These are phyloP conservation scores for Discoglossus pictus DNA, from an alignment of 2,797 vertebrate species.

Conservation along the genomic window DNA sequence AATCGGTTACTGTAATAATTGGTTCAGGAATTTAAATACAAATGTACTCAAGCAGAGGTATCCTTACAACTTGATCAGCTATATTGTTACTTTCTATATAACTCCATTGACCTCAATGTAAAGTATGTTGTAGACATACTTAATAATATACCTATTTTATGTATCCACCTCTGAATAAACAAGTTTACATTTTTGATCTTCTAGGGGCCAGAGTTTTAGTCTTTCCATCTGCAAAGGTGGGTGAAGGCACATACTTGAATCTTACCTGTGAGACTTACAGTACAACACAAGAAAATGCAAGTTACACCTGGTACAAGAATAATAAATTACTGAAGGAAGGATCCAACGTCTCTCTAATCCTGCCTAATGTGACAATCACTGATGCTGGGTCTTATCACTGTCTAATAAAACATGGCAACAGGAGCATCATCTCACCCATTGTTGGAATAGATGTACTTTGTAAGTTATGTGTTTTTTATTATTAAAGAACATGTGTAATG, in stretches of 20 bases:
- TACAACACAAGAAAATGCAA: slow-evolving; percentile 20
- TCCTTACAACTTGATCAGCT: too few relatives aligned
- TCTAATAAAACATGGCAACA: slow-evolving; percentile 37
- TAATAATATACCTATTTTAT: too few relatives aligned
- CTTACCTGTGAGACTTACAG: slow-evolving; percentile 58
- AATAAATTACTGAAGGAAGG: slow-evolving; percentile 49
- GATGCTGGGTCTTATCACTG: slow-evolving; percentile 68
- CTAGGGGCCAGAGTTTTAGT: slow-evolving; percentile 56
- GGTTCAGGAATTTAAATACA: too few relatives aligned
- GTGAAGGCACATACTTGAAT: slow-evolving; percentile 57
- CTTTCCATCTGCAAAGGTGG: slow-evolving; percentile 60
- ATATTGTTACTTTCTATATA: too few relatives aligned
- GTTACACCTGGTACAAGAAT: slow-evolving; percentile 68
- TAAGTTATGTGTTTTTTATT: slow-evolving; percentile 62
- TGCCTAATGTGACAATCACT: slow-evolving; percentile 37
- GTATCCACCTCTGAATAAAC: too few relatives aligned
- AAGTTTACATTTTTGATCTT: neutral
- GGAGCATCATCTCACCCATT: slow-evolving; percentile 42
- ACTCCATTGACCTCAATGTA: too few relatives aligned
- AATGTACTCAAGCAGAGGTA: too few relatives aligned
- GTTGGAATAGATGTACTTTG: slow-evolving; percentile 64
- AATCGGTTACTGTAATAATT: too few relatives aligned
- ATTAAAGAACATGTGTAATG: too few relatives aligned
- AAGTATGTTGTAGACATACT: too few relatives aligned
- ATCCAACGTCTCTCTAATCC: neutral